A percentile compares a stretch with the other conserved stretches of the same genome.
Conservation (phyloP, 2,888 invertebrate species). For the Drosophila mimetica region DNA sequence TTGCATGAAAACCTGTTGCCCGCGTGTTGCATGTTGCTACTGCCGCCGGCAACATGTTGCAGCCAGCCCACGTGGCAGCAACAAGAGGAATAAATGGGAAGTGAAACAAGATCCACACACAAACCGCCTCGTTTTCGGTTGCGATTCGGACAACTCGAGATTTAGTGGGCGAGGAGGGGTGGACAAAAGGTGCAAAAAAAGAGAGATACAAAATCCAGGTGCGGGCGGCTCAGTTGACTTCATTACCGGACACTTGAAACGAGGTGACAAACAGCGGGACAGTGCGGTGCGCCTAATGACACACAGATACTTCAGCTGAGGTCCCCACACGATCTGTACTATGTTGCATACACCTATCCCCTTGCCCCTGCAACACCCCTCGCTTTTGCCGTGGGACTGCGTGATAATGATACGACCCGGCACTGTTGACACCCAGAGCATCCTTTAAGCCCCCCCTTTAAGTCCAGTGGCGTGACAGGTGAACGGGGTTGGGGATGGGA, state of each 20-base stretch:
- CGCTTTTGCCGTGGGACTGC: constrained; percentile 18
- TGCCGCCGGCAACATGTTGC: constrained; percentile 31
- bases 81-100: constrained; percentile 31
- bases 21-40: constrained; percentile 9
- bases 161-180: neutral
- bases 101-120: constrained; percentile 39
- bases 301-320: constrained; percentile 39
- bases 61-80: constrained; percentile 29
- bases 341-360: neutral
- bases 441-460: constrained; percentile 50
- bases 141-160: constrained; percentile 2
- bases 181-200: too few relatives aligned
- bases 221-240: constrained; percentile 62
- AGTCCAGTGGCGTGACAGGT: constrained; percentile 42
- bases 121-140: neutral
- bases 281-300: constrained; percentile 70
- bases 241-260: constrained; percentile 73
- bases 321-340: constrained; percentile 33
- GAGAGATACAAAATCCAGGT: constrained; percentile 20
- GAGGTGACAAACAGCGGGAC: constrained; percentile 57
- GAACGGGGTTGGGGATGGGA: constrained; percentile 6
- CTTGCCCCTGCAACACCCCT: neutral
- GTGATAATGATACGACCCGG: constrained; percentile 68
- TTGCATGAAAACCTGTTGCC: constrained; percentile 40
- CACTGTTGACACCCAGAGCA: constrained; percentile 53